Percentiles rank a stretch among this genome's conserved stretches.
Conservation (phyloP, 2,888 invertebrate species). For the Vandiemenella viatica region DNA sequence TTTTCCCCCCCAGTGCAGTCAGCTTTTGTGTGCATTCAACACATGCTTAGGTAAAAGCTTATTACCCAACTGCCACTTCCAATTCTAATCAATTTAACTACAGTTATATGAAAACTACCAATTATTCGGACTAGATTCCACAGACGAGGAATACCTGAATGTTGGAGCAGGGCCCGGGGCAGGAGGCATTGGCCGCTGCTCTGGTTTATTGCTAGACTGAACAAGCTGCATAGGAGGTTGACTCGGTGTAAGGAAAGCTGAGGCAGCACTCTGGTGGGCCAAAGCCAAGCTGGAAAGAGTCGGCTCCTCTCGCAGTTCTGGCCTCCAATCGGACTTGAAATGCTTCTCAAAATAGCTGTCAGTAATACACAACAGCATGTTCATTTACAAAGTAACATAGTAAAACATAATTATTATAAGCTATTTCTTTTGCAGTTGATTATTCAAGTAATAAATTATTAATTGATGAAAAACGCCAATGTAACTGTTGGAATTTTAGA, state of each 20-base stretch:
- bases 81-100: too few species aligned
- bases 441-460: too few species aligned
- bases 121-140: too few species aligned
- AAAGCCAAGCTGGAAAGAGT: slow-evolving; percentile 14
- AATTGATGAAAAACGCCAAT: too few species aligned
- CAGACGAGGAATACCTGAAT: slow-evolving; percentile 28
- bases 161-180: slow-evolving; percentile 29
- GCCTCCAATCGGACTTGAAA: slow-evolving; percentile 30
- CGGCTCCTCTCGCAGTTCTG: slow-evolving; percentile 28
- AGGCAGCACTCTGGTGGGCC: slow-evolving; percentile 28
- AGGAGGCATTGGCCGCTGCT: slow-evolving; percentile 26
- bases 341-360: slow-evolving; percentile 31
- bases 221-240: slow-evolving; percentile 22
- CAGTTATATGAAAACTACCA: too few species aligned
- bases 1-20: too few species aligned
- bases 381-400: not conserved
- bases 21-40: too few species aligned
- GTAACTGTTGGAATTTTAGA: too few species aligned
- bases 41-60: too few species aligned
- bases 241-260: slow-evolving; percentile 31
- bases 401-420: too few species aligned
- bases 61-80: too few species aligned
- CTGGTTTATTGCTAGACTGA: slow-evolving; percentile 23
- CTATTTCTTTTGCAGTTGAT: too few species aligned
- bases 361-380: not conserved